Conservation (phyloP, 2,113 vertebrate species). For the Sardina pilchardus region DNA sequence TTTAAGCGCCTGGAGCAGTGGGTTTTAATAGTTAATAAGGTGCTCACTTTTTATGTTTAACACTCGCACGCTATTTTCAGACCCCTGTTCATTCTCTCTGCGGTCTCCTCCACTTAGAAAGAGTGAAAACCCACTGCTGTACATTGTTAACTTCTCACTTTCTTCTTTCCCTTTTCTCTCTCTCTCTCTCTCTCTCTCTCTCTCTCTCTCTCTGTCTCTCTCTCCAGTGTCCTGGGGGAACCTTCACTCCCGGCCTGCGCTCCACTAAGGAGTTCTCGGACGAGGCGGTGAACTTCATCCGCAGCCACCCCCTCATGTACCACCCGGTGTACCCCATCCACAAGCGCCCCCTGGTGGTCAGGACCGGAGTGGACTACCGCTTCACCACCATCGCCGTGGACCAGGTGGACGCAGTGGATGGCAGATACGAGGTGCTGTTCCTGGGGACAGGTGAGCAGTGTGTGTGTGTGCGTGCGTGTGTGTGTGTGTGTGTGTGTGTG, state of each 20-base stretch:
- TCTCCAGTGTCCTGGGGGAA: constrained; percentile 80
- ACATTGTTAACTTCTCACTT: neutral
- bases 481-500: neutral
- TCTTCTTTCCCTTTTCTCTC: neutral
- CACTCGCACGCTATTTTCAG: neutral
- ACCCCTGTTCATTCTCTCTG: neutral
- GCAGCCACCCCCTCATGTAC: constrained; percentile 81
- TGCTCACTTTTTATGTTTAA: neutral
- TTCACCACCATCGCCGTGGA: constrained; percentile 81
- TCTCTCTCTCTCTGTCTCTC: neutral
- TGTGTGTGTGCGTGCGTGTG: neutral
- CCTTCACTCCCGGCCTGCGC: constrained; percentile 78
- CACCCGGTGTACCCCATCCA: constrained; percentile 78
- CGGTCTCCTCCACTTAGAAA: neutral
- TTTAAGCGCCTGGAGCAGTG: neutral
- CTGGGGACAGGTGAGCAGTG: constrained; percentile 75
- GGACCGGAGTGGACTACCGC: constrained; percentile 78
- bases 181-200: constrained; percentile 4
- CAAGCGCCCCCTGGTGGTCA: constrained; percentile 80
- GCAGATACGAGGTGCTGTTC: constrained; percentile 81
- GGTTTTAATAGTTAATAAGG: constrained; percentile 1
- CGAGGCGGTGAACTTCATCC: constrained; percentile 81
- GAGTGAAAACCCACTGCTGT: neutral
- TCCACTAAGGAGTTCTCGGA: constrained; percentile 82
- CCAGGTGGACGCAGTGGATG: constrained; percentile 80